Base-by-base conservation (phyloP, 2,888 invertebrate species). In the Harpalus rubripes region DNA sequence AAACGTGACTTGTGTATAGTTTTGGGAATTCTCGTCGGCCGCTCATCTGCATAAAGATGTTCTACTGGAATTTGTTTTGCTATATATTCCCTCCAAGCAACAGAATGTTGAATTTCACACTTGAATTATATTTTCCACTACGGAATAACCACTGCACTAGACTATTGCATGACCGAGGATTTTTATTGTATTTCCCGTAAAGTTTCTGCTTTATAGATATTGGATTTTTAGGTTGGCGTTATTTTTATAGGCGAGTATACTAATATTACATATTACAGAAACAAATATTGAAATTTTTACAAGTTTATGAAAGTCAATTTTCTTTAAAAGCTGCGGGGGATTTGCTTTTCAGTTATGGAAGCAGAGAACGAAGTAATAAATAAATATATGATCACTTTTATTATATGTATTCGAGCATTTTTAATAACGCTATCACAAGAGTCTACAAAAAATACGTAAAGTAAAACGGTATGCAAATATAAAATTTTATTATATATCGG, bases 31-130 rank as follows among this genome's bases (percentile, higher is more conserved):
- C 41, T 1, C 61, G 56, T 12, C 32, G 80, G 63, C 63, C 63
- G 44, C 52, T 59, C 65, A 84, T 84, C 78, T 84, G 44, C 84
- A 84, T 84, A 84, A 84, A 84, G 63, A 84, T 84, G 78, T 84
- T 84, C 56, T 26, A 76, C 76, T 61, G 76, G 76, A 83, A 83
- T 83, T 83, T 83, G 63, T 76, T 83, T 83, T 83, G 63, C 15
- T 41, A 84, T 84, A 84, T 78, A 84, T 84, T 65, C 41, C 39
- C 41, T 16, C 22, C 26, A 16, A 63, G 44, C 72, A 78, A 78
- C 52, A 76, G 63, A 84, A 84, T 78, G 56, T 32, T 61, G 80
- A 39, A 61, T 61, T 80, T 80, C 61, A 80, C 80, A 80, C 80
- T 61, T 78, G 58, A 78, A 74, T 78, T 78, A 78, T 78, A 58